Conservation (phyloP, 2,113 vertebrate genomes). For the Macquaria ambigua region DNA sequence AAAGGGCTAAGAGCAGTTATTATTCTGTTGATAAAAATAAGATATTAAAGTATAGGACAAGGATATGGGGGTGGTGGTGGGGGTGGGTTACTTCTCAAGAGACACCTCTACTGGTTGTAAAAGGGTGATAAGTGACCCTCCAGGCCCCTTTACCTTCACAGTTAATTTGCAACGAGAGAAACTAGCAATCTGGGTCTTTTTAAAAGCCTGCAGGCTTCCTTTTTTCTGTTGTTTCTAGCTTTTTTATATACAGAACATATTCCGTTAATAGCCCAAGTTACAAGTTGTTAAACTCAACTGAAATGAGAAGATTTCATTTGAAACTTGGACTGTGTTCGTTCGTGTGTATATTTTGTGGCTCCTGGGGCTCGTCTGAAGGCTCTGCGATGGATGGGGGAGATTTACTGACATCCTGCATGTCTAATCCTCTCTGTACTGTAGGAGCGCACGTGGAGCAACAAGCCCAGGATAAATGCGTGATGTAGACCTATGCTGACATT, state of each 20-base stretch:
- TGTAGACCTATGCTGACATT: too few species aligned
- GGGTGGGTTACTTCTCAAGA: neutral
- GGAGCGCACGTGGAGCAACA: neutral
- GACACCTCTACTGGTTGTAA: constrained; percentile 30
- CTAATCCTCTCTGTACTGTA: constrained; percentile 27
- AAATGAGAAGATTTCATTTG: constrained; percentile 2
- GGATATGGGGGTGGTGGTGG: neutral
- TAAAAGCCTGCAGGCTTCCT: constrained; percentile 18
- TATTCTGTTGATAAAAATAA: neutral
- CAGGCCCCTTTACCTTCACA: constrained; percentile 10
- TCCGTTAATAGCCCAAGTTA: neutral
- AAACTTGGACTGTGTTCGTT: neutral
- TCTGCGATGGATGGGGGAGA: constrained; percentile 47
- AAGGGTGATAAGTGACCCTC: constrained; percentile 4
- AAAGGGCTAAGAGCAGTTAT: neutral
- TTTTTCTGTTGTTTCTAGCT: neutral
- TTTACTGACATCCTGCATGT: constrained; percentile 39
- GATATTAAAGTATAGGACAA: neutral
- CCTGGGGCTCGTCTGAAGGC: constrained; percentile 2
- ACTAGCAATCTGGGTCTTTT: constrained; percentile 17
- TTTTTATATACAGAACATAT: neutral
- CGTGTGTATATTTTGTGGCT: constrained; percentile 13
- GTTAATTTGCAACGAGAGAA: constrained; percentile 29
- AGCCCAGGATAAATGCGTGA: constrained; percentile 14
- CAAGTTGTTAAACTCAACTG: constrained; percentile 14